Evolutionary conservation across 1,140 invertebrate species (phyloP).

Genomic region (Wiebesia pumilae): DNA sequence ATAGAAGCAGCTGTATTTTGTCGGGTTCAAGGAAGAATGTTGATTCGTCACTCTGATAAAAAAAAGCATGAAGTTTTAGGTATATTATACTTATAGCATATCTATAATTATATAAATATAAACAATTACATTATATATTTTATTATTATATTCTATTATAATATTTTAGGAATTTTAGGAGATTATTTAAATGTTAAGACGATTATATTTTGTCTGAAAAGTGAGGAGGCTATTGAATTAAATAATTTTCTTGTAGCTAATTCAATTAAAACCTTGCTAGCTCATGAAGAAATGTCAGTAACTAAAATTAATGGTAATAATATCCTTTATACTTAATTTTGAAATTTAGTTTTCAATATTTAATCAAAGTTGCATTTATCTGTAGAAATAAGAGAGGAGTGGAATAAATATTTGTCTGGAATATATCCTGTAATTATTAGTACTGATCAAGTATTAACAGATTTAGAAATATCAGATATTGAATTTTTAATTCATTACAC

Average conservation of each 20-base stretch:
- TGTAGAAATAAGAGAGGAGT: slow-evolving; percentile 61
- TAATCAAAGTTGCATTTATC: slow-evolving; percentile 27
- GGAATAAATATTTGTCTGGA: slow-evolving; percentile 60
- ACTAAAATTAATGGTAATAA: slow-evolving; percentile 57
- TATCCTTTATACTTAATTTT: slow-evolving; percentile 6
- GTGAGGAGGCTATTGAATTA: slow-evolving; percentile 62
- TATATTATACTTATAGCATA: slow-evolving; percentile 37
- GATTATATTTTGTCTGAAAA: slow-evolving; percentile 63
- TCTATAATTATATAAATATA: not conserved
- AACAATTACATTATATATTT: not conserved
- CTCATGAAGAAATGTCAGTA: slow-evolving; percentile 61
- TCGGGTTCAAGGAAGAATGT: slow-evolving; percentile 61
- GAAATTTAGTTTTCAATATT: not conserved
- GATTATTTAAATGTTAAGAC: slow-evolving; percentile 57
- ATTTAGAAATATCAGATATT: slow-evolving; percentile 66
- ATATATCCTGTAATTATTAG: slow-evolving; percentile 68
- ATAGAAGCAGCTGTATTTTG: slow-evolving; percentile 68
- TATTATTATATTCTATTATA: not conserved
- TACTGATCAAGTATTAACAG: slow-evolving; percentile 67
- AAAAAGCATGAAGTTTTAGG: slow-evolving; percentile 62
- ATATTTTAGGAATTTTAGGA: not conserved
- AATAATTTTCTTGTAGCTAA: slow-evolving; percentile 57
- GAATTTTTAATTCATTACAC: slow-evolving; percentile 71
- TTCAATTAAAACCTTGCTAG: slow-evolving; percentile 57
- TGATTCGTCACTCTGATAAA: slow-evolving; percentile 52